Conservation (phyloP, 1,140 invertebrate species). For the Calliphora vicina region DNA sequence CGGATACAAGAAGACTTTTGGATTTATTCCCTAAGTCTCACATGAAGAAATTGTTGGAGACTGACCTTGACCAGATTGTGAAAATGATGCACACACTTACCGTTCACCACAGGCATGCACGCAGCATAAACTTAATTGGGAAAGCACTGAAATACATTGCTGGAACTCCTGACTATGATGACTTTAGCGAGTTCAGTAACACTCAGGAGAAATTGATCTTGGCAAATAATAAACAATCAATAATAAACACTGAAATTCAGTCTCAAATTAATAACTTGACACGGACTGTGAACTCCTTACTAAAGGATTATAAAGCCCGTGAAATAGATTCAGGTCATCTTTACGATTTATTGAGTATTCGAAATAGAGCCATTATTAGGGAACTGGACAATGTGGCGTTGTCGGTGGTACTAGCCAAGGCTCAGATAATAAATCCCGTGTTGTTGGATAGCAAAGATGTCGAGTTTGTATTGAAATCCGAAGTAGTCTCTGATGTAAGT, state of each 20-base stretch:
- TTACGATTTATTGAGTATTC: neutral
- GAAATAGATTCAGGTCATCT: neutral
- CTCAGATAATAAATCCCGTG: neutral
- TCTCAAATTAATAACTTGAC: no score
- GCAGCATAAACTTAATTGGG: slow-evolving; percentile 38
- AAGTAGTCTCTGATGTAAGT: neutral
- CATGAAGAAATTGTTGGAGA: slow-evolving; percentile 36
- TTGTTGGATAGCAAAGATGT: neutral
- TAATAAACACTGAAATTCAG: no score
- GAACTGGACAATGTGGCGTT: neutral
- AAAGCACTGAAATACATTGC: slow-evolving; percentile 36
- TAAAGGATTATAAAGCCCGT: neutral
- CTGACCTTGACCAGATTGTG: slow-evolving; percentile 26
- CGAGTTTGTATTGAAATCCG: neutral
- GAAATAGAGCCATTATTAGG: neutral
- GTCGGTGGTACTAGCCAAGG: neutral
- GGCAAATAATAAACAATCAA: no score
- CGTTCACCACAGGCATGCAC: slow-evolving; percentile 29
- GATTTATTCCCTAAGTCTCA: slow-evolving; percentile 38
- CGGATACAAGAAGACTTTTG: slow-evolving; percentile 14
- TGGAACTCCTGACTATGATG: slow-evolving; percentile 37
- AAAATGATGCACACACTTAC: slow-evolving; percentile 21
- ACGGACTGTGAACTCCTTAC: no score
- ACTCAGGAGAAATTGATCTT: no score
- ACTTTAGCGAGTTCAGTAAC: no score